Evolutionary conservation across 2,113 vertebrate species (phyloP), one percentile per base, ranked within the genome.

Genomic region (Aegithalos caudatus): DNA sequence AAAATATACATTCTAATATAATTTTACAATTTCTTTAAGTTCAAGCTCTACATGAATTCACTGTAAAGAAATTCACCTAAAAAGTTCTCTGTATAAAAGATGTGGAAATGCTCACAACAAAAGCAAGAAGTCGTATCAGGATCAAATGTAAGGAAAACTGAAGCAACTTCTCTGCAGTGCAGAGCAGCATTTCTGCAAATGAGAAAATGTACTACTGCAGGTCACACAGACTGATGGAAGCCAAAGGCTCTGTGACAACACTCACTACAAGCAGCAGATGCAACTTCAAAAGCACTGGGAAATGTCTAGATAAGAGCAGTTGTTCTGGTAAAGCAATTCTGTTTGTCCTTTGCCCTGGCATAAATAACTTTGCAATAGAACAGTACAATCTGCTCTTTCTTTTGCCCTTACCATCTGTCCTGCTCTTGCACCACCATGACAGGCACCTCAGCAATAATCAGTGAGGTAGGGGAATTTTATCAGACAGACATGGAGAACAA

Each of bases 281-380:
- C 57, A 81, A 82, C 70, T 91, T 92, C 89, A 92, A 72, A 95
- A 82, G 74, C 62, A 28, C 71, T n/a, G 47, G 27, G 74, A 77
- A 71, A 79, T 37, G 47, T 54, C 71, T 66, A 80, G 88, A 91
- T 86, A 92, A 82, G 72, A 86, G 74, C 70, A 56, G 62, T 72
- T 91, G 77, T 69, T 95, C 80, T 86, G 67, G 50, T 92, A 93
- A 86, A 86, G 79, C 74, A 86, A 74, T 77, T 48, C 70, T 69
- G 44, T 2, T 7, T 40, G 25, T 79, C 81, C 84, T 95, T 80
- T 72, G 61, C 81, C 89, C 78, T 84, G 69, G 56, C 58, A 78
- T 57, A 84, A 87, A 85, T 72, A 79, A 89, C 61, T 58, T 27
- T 37, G 31, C 78, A 92, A 57, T 89, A 14, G 51, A 64, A 71